Base-by-base conservation (phyloP, 2,888 invertebrate species). In the Horisme vitalbata region DNA sequence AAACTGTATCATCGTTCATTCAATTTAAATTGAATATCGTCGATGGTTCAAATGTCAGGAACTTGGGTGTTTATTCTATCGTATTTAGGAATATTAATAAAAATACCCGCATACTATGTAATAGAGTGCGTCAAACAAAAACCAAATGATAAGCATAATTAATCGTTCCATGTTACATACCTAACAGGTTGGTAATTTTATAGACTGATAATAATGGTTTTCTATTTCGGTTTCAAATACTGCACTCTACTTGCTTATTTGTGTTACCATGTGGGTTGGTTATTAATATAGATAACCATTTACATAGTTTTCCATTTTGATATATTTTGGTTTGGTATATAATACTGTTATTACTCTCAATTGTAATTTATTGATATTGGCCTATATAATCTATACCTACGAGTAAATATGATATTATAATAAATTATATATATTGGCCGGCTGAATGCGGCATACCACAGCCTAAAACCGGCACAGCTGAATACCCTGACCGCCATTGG, bases 21-120 rank as follows among this genome's bases (percentile, higher is more conserved):
- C 37, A 45, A 61, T 59, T 57, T 55, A 56, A 55, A 56, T 54
- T 31, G 41, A 55, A 50, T 56, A 52, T 48, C 36, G 49, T 37
- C 43, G 24, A 31, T 30, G 39, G 55, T 41, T 54, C 61, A 61
- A 57, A 57, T 38, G 61, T 51, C 59, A 43, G 30, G 59, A 52
- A 46, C 55, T 44, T 46, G 49, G 34, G 28, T 46, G 36, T 52
- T 41, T 33, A 49, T 45, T 34, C 39, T 46, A 51, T 54, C 20
- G 57, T 52, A 50, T 55, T 44, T 47, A 51, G 53, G 58, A 54
- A 58, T 55, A 56, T 56, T 53, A 48, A 52, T 52, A 55, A 51
- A 45, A 47, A 44, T 36, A 41, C 49, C 44, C 51, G 38, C 36
- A 48, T 38, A 20, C 31, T 36, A 31, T 37, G 27, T 41, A 45